phyloP scores from a whole-genome alignment of 1,140 invertebrate species.

The Zaprionus nigranus region DNA sequence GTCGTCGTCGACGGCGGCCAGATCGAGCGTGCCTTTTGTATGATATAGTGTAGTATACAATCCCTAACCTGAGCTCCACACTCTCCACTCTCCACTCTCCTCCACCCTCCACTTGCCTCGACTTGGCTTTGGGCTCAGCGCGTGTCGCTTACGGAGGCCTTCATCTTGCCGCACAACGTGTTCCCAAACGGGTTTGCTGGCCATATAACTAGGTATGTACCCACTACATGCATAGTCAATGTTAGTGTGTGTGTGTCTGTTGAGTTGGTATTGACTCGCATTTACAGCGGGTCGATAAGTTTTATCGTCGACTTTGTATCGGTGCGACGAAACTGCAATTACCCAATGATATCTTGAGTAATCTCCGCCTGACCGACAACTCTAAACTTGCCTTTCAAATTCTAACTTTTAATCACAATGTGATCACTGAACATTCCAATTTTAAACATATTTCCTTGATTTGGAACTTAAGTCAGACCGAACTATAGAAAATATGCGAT shows the following conservation, averaged over 20 bases:
- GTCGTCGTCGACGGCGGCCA: slow-evolving; percentile 40
- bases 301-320: slow-evolving; percentile 20
- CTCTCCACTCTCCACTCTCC: slow-evolving; percentile 36
- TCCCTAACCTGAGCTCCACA: slow-evolving; percentile 36
- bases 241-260: slow-evolving; percentile 22
- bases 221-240: slow-evolving; percentile 6
- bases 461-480: too few relatives aligned
- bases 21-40: slow-evolving; percentile 79
- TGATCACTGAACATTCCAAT: too few relatives aligned
- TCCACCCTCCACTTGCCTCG: neutral
- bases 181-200: slow-evolving; percentile 73
- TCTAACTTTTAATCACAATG: neutral
- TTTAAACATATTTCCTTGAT: too few relatives aligned
- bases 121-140: slow-evolving; percentile 53
- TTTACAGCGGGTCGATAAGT: slow-evolving; percentile 31
- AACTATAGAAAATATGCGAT: too few relatives aligned
- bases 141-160: slow-evolving; percentile 70
- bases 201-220: slow-evolving; percentile 54
- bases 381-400: neutral
- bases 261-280: slow-evolving; percentile 7
- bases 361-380: neutral
- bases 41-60: slow-evolving; percentile 57
- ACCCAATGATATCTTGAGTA: neutral
- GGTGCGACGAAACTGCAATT: neutral
- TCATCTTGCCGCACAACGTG: slow-evolving; percentile 76